Conservation (phyloP, 2,113 vertebrate genomes). For the Phrynocephalus versicolor region DNA sequence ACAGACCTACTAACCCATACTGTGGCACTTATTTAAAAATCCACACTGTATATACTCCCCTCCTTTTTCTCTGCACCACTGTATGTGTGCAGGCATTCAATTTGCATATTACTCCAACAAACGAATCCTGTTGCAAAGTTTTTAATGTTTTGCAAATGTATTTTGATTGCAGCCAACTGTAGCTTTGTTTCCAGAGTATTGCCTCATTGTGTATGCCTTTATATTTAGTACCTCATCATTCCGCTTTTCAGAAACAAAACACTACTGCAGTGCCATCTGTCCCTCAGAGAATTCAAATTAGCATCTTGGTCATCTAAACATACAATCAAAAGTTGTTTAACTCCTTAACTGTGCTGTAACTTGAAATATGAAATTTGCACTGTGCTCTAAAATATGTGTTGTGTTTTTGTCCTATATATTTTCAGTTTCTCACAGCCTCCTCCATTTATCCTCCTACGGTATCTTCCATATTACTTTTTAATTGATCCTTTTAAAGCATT, state of each 20-base stretch:
- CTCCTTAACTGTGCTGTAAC: neutral
- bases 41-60: neutral
- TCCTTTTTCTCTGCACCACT: neutral
- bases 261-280: neutral
- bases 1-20: neutral
- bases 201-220: neutral
- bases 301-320: slow-evolving; percentile 2
- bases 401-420: neutral
- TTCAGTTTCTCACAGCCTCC: neutral
- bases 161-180: neutral
- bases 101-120: neutral
- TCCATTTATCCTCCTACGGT: neutral
- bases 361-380: neutral
- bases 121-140: slow-evolving; percentile 5
- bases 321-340: slow-evolving; percentile 12
- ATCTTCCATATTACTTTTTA: neutral
- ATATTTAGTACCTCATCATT: neutral
- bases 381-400: neutral
- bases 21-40: neutral
- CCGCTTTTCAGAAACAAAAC: neutral
- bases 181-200: neutral
- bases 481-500: neutral
- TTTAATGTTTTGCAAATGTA: slow-evolving; percentile 1
- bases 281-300: slow-evolving; percentile 1
- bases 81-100: neutral